Conservation (phyloP, 1,140 invertebrate species). For the Coboldia fuscipes region DNA sequence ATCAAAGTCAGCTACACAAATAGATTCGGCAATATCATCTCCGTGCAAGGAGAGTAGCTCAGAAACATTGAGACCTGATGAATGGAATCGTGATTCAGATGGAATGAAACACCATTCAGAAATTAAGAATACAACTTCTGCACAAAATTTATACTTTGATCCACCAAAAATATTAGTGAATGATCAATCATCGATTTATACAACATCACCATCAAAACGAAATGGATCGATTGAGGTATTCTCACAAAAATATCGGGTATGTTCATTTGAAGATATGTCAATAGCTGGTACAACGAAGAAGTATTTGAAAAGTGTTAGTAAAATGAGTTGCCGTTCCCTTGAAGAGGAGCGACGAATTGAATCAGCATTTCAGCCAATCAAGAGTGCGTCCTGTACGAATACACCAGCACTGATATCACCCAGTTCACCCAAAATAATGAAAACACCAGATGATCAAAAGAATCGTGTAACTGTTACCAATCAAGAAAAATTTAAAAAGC, state of each 20-base stretch:
- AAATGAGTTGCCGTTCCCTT: conserved; percentile 17
- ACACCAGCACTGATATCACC: background rate
- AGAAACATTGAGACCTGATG: too few species aligned
- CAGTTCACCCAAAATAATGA: background rate
- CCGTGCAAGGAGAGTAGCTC: background rate
- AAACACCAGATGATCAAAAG: too few species aligned
- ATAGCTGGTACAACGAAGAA: conserved; percentile 10
- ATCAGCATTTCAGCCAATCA: conserved; percentile 19
- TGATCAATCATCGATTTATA: conserved; percentile 22
- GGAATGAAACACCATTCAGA: too few species aligned
- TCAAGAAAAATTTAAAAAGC: conserved; percentile 19
- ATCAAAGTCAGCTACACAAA: background rate
- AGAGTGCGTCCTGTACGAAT: background rate
- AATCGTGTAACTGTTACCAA: conserved; percentile 11
- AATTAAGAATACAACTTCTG: too few species aligned
- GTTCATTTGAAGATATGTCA: conserved; percentile 21
- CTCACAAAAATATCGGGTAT: conserved; percentile 20
- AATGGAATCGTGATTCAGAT: too few species aligned
- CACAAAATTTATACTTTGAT: conserved; percentile 14
- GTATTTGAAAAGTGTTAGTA: conserved; percentile 17
- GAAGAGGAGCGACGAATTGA: conserved; percentile 21
- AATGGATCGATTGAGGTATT: conserved; percentile 21
- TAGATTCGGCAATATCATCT: background rate
- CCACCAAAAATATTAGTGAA: conserved; percentile 21
- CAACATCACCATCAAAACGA: conserved; percentile 19